These are phyloP conservation scores for Lycorma delicatula DNA, from an alignment of 1,140 invertebrate species.

Conservation along the genomic window DNA sequence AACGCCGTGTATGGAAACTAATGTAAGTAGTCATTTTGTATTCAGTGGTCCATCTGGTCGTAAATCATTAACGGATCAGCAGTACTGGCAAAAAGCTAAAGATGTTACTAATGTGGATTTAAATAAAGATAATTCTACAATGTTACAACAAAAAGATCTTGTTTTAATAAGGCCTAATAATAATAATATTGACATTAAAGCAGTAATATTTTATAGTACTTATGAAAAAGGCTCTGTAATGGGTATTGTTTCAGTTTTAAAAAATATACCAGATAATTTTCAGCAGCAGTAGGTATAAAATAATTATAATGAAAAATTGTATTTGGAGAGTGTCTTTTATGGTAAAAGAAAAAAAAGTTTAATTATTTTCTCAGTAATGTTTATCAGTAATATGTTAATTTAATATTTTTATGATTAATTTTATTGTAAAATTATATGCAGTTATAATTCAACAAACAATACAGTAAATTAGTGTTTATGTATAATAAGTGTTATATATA, in stretches of 20 bases:
- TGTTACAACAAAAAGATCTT: conserved; percentile 4
- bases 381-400: too few relatives aligned
- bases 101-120: not conserved
- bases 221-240: not conserved
- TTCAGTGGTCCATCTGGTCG: conserved; percentile 10
- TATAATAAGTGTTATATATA: too few relatives aligned
- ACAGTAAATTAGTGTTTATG: too few relatives aligned
- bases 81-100: conserved; percentile 9
- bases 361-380: too few relatives aligned
- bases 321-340: too few relatives aligned
- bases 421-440: too few relatives aligned
- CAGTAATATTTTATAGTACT: not conserved
- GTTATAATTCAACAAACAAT: too few relatives aligned
- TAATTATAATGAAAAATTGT: too few relatives aligned
- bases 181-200: not conserved
- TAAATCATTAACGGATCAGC: not conserved
- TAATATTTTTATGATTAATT: too few relatives aligned
- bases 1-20: conserved; percentile 1
- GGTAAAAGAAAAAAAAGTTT: too few relatives aligned
- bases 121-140: not conserved
- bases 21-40: conserved; percentile 2
- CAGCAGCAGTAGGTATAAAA: too few relatives aligned
- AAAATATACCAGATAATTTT: too few relatives aligned
- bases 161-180: conserved; percentile 9
- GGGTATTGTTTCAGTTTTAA: not conserved